Evolutionary conservation across 2,113 vertebrate species (phyloP).

Genomic region (Notarius quadriscutis): DNA sequence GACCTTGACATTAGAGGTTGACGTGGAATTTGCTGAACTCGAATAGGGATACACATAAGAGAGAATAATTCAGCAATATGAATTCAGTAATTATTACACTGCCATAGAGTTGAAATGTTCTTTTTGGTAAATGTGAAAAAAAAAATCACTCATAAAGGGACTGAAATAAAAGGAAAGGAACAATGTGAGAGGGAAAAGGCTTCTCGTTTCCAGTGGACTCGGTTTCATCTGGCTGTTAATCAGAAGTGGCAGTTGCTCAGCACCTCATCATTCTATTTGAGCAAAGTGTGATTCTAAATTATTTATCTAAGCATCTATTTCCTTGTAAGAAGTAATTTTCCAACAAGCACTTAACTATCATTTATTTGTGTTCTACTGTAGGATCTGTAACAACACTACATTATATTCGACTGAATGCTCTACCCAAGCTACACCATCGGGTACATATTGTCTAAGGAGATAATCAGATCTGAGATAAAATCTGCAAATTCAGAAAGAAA

Average conservation of each 20-base stretch:
- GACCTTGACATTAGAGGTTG: constrained; percentile 3
- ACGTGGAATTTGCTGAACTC: background rate
- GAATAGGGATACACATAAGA: background rate
- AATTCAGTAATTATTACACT: constrained; percentile 6
- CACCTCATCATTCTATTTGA: constrained; percentile 6
- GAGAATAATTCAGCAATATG: background rate
- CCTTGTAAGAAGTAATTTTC: background rate
- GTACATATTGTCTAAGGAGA: no score
- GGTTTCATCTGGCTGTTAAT: background rate
- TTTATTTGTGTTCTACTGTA: background rate
- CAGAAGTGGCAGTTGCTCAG: background rate
- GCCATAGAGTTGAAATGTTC: background rate
- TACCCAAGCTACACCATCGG: background rate
- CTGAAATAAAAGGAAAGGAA: background rate
- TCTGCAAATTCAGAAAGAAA: no score
- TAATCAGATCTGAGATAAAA: no score
- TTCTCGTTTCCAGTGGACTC: background rate
- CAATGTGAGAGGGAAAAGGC: background rate
- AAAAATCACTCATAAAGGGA: no score
- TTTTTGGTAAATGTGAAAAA: background rate
- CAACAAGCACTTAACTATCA: no score
- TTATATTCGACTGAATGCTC: background rate
- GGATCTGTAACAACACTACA: background rate
- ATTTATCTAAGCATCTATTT: background rate
- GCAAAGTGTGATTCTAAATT: background rate